phyloP scores from a whole-genome alignment of 2,797 vertebrate genomes.

The Pachyuromys duprasi region DNA sequence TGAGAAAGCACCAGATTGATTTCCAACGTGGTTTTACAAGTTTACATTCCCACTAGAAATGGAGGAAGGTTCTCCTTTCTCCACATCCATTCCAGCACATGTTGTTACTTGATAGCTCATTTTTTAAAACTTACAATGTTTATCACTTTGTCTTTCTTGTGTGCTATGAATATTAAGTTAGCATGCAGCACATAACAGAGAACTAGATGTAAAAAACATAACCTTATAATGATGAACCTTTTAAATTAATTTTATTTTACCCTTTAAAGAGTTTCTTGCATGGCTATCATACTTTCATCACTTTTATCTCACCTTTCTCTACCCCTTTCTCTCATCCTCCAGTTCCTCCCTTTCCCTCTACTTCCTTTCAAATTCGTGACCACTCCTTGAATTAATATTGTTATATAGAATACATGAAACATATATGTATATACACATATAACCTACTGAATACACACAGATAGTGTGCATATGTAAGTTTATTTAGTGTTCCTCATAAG shows the following conservation, averaged over 20 bases:
- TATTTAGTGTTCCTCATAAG: not conserved
- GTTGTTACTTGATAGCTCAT: no score
- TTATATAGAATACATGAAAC: no score
- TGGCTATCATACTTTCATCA: not conserved
- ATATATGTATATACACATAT: not conserved
- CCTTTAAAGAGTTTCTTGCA: not conserved
- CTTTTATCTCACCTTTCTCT: no score
- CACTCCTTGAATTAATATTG: not conserved
- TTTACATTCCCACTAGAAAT: no score
- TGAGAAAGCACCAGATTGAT: no score
- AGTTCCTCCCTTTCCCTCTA: not conserved
- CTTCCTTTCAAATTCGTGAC: not conserved
- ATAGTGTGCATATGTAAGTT: no score
- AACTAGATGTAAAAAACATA: slow-evolving; percentile 35
- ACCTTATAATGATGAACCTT: not conserved
- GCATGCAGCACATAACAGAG: not conserved
- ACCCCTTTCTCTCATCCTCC: not conserved
- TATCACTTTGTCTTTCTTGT: slow-evolving; percentile 36
- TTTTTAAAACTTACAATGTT: slow-evolving; percentile 4
- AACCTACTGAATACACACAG: not conserved
- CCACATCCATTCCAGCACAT: no score
- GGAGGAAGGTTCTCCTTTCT: no score
- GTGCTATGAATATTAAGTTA: slow-evolving; percentile 56
- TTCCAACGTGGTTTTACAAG: no score
- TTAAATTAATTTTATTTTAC: not conserved